Percentiles rank a stretch among this genome's conserved stretches.
Evolutionary conservation across 2,113 vertebrate species (phyloP).

Genomic region (Neotragus pygmaeus): DNA sequence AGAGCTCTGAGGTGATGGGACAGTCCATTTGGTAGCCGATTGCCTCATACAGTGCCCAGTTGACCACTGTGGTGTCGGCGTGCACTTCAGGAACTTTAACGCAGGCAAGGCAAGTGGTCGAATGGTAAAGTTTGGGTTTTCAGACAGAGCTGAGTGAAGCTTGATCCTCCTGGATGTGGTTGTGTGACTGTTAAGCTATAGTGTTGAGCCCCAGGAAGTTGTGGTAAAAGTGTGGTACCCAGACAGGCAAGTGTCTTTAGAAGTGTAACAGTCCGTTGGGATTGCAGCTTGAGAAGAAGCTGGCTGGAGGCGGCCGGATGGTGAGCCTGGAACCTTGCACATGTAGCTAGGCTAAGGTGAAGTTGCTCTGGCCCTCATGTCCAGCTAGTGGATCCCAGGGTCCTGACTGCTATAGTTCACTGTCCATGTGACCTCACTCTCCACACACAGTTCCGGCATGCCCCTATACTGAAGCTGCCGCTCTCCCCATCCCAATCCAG

Average conservation of each 20-base stretch:
- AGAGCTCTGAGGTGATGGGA: not conserved
- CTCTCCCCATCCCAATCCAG: not conserved
- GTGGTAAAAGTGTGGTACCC: not conserved
- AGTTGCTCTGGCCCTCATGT: not conserved
- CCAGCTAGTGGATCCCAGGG: not conserved
- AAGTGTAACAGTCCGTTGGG: not conserved
- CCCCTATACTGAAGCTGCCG: not conserved
- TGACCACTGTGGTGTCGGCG: fast-evolving
- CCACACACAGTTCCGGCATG: too few species aligned
- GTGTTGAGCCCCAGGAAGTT: not conserved
- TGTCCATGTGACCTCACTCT: not conserved
- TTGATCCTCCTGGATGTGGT: not conserved
- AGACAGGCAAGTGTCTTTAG: not conserved
- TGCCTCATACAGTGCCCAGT: fast-evolving
- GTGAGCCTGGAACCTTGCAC: not conserved
- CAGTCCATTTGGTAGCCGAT: not conserved
- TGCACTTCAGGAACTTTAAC: not conserved
- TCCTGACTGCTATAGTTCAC: not conserved
- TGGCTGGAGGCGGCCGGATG: not conserved
- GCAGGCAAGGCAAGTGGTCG: fast-evolving
- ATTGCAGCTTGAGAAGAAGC: not conserved
- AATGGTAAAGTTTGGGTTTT: not conserved
- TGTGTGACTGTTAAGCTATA: not conserved
- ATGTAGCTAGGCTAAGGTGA: fast-evolving
- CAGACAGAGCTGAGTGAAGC: not conserved